These are phyloP conservation scores for Schizothorax lantsangensis DNA, from an alignment of 2,797 vertebrate species.

Conservation along the genomic window DNA sequence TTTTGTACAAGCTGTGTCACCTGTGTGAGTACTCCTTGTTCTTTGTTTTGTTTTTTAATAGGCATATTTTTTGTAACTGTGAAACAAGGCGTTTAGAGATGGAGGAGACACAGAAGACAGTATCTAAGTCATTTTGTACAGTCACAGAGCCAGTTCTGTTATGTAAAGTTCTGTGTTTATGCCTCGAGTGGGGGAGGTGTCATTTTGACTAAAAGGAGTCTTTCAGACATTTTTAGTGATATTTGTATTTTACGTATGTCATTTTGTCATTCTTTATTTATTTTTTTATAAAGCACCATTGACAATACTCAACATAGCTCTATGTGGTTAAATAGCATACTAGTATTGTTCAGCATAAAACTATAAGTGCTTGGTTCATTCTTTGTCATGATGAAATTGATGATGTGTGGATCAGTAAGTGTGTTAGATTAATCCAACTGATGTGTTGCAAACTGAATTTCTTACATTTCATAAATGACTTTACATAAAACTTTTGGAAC, in stretches of 20 bases:
- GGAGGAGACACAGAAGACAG: background rate
- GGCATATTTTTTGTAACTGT: background rate
- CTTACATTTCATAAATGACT: background rate
- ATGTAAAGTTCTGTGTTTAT: constrained; percentile 22
- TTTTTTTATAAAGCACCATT: background rate
- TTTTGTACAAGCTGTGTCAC: background rate
- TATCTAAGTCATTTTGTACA: background rate
- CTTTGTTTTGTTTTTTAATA: constrained; percentile 24
- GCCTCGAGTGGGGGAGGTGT: background rate
- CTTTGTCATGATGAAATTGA: background rate
- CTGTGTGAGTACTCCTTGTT: background rate
- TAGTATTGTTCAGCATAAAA: background rate
- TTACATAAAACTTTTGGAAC: no score
- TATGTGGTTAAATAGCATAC: background rate
- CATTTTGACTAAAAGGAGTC: background rate
- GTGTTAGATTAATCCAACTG: background rate
- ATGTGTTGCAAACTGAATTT: background rate
- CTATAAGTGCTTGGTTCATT: background rate
- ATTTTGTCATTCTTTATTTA: background rate
- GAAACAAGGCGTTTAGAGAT: background rate
- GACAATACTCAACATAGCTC: background rate
- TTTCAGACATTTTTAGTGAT: background rate
- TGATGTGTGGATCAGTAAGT: background rate
- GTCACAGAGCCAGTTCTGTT: constrained; percentile 32
- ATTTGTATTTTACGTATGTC: background rate